These are phyloP conservation scores for Uropsilus gracilis DNA, from an alignment of 2,113 vertebrate species.

Conservation along the genomic window DNA sequence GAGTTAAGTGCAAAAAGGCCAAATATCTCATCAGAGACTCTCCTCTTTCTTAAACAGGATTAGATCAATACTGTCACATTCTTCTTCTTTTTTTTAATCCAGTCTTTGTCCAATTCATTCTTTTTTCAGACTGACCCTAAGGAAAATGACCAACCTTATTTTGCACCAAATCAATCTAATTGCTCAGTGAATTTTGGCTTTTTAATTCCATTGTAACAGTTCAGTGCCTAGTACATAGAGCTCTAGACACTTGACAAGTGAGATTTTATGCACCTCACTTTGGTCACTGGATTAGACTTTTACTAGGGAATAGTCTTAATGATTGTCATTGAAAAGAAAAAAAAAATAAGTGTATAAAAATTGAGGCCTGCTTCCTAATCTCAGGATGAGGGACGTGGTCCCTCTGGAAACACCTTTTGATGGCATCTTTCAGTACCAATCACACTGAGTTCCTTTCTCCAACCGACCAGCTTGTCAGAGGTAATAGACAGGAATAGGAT, in stretches of 20 bases:
- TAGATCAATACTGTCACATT: not conserved
- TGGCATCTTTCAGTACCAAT: not conserved
- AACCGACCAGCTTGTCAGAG: not conserved
- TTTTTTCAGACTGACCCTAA: not conserved
- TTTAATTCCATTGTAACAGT: not conserved
- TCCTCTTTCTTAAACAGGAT: not conserved
- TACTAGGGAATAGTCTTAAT: not conserved
- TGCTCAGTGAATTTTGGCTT: not conserved
- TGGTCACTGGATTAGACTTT: constrained; percentile 13
- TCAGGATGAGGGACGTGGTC: not conserved
- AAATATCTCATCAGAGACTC: not conserved
- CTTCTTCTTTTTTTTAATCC: not conserved
- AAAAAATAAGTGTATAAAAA: not conserved
- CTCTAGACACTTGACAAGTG: not conserved
- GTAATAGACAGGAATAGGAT: not conserved
- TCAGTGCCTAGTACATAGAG: not conserved
- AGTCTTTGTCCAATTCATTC: not conserved
- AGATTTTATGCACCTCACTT: not conserved
- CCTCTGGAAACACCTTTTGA: not conserved
- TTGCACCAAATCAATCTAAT: not conserved
- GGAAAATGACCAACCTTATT: not conserved
- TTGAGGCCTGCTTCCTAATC: not conserved
- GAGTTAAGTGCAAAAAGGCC: not conserved
- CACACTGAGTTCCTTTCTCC: not conserved
- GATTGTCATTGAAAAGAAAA: not conserved